Base-by-base conservation (phyloP, 1,140 invertebrate genomes). In the Procambarus clarkii region DNA sequence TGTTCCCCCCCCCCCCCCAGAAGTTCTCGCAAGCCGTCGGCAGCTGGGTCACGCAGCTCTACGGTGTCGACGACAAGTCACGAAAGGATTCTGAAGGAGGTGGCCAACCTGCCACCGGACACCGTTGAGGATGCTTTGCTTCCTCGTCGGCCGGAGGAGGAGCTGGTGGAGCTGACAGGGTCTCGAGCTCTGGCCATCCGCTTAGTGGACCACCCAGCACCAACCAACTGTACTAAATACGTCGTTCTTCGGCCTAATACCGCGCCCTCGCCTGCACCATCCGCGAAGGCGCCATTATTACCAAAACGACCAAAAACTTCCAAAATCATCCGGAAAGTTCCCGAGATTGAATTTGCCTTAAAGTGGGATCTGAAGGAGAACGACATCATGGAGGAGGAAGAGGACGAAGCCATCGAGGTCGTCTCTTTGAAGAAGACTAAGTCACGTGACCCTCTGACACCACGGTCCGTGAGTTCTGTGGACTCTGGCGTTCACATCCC, bases 151-250 rank as follows among this genome's bases (percentile, higher is more conserved):
- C 89, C 91, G 44, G 92, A 89, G 45, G 92, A 93, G 69, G 87
- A 89, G 21, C 48, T 86, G 86, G 69, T 60, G 24, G 83, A 71
- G n/a, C 54, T 91, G 15, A 86, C 80, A 18, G 89, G 78, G 18
- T 91, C 90, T 4, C 77, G 92, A 34, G 91, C 92, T 34, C 86
- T 93, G 2, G 92, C 92, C 54, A 91, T 93, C 45, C 92, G 92
- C 44, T 86, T 92, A 15, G 87, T 93, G 50, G 83, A 92, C 79
- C 92, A 92, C 48, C 92, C 92, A 13, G 92, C 84, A 44, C 88
- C 92, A 76, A 93, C 92, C 79, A 93, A 93, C 80, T 93, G 92
- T 71, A 91, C 92, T 8, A 93, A 93, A 45, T 92, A 93, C 44
- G 78, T 91, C 15, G 86, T 93, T 21, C 77, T 93, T 18, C 78